Conservation (phyloP, 2,113 vertebrate genomes). For the Chaenocephalus aceratus region DNA sequence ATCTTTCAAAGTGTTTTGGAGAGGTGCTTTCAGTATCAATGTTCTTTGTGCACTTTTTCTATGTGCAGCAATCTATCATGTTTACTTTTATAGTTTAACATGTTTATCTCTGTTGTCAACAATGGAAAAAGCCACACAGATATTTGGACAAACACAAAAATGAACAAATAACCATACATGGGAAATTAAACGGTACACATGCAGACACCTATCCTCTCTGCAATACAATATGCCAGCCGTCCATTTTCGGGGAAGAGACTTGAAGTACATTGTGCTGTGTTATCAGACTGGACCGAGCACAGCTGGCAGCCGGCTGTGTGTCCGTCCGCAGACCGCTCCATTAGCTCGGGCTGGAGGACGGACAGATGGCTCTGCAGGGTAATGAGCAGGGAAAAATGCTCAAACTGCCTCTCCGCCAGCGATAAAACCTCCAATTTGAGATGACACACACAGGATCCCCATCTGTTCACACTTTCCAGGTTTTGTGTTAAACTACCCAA, state of each 20-base stretch:
- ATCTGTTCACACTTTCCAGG: constrained; percentile 65
- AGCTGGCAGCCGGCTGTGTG: constrained; percentile 71
- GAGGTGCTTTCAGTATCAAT: constrained; percentile 28
- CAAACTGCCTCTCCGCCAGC: constrained; percentile 32
- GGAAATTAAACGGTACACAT: constrained; percentile 16
- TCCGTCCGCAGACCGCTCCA: constrained; percentile 69
- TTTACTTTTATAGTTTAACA: constrained; percentile 58
- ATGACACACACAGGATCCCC: constrained; percentile 35
- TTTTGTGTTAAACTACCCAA: constrained; percentile 42
- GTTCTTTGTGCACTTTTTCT: constrained; percentile 28
- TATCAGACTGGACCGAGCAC: constrained; percentile 62
- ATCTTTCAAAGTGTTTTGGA: constrained; percentile 30
- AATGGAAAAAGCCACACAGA: constrained; percentile 70
- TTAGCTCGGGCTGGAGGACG: constrained; percentile 62
- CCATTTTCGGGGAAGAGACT: constrained; percentile 36
- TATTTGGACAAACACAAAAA: constrained; percentile 54
- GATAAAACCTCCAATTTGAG: constrained; percentile 36
- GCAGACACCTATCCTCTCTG: constrained; percentile 4
- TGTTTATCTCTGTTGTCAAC: constrained; percentile 72
- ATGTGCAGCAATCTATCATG: constrained; percentile 36
- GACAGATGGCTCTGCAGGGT: constrained; percentile 72
- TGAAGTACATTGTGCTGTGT: constrained; percentile 38
- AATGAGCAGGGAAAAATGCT: constrained; percentile 58
- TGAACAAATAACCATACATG: constrained; percentile 68
- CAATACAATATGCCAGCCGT: constrained; percentile 9